Conservation (phyloP, 1,140 invertebrate species). For the Hycleus cichorii region DNA sequence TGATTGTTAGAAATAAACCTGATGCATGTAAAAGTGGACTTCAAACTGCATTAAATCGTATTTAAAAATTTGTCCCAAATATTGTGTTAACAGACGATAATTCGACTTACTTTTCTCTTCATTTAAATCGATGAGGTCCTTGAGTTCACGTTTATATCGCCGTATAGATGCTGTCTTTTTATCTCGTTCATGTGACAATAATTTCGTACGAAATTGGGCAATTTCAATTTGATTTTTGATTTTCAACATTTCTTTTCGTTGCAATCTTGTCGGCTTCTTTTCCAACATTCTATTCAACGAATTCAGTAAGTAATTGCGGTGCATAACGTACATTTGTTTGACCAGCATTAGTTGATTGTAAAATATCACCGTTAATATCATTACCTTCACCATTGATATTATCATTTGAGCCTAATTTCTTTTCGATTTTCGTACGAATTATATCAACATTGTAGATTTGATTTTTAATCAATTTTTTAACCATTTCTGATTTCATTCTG, state of each 20-base stretch:
- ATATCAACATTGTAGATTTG: slow-evolving; percentile 47
- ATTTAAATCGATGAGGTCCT: slow-evolving; percentile 35
- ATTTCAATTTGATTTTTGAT: slow-evolving; percentile 51
- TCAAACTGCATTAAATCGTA: too few relatives aligned
- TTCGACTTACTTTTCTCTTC: slow-evolving; percentile 33
- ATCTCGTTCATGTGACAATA: slow-evolving; percentile 50
- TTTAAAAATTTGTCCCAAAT: too few relatives aligned
- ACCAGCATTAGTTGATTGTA: slow-evolving; percentile 1
- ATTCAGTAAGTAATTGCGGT: slow-evolving; percentile 43
- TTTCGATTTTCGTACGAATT: slow-evolving; percentile 46
- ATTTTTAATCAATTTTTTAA: slow-evolving; percentile 60
- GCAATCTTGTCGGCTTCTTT: slow-evolving; percentile 45
- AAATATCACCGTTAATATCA: not conserved
- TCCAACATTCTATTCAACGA: slow-evolving; percentile 47
- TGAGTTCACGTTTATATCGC: slow-evolving; percentile 40
- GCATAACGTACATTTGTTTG: slow-evolving; percentile 33
- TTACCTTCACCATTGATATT: not conserved
- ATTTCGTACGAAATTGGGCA: slow-evolving; percentile 48
- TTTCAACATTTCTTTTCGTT: slow-evolving; percentile 43
- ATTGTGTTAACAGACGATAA: too few relatives aligned
- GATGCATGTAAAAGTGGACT: too few relatives aligned
- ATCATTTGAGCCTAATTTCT: not conserved
- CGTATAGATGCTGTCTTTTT: slow-evolving; percentile 48
- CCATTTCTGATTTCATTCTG: slow-evolving; percentile 58
- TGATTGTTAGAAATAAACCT: too few relatives aligned